Base-by-base conservation (phyloP, 2,113 vertebrate species). In the Nerophis lumbriciformis region DNA sequence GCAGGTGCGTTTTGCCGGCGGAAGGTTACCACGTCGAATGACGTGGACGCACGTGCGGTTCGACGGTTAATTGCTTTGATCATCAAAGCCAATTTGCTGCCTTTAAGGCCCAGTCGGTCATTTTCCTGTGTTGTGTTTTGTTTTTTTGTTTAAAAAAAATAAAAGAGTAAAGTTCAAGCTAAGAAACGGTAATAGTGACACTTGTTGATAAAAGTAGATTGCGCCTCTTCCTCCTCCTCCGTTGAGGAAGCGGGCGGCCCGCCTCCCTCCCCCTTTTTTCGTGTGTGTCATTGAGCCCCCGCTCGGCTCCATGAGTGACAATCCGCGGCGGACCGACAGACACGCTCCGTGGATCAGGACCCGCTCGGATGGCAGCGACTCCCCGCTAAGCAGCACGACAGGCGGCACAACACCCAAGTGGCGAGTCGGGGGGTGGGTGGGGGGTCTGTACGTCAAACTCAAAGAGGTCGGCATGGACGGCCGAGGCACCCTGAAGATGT, bases 401-500 rank as follows among this genome's bases (percentile, higher is more conserved):
- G 49, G 72, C 48, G 61, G 71, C 47, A 68, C 56, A 66, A 47
- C 68, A 59, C 53, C 66, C 68, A 86, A 80, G 86, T 88, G 87
- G 87, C 72, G 85, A 75, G 61, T 82, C 11, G 81, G 81, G 76
- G 86, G 88, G 79, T 62, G 87, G 88, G 84, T 52, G 78, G 87
- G 83, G 78, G 85, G 75, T 7, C 36, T 89, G 54, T 73, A 15
- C 69, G 78, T 68, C 0, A 83, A 82, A 61, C 60, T 88, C 8
- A 72, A 73, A 75, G 69, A 77, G 48, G 79, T 61, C 76, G 53
- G 76, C 15, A 88, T 83, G 82, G 86, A 88, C 80, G 80, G 83
- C 1, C 86, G 87, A 64, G 75, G 74, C 15, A 86, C 81, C 2
- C 74, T 88, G 59, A 88, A 88, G 79, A 95, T 98, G 94, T 98